phyloP scores from a whole-genome alignment of 1,140 invertebrate genomes.

The Hylaeus anthracinus region DNA sequence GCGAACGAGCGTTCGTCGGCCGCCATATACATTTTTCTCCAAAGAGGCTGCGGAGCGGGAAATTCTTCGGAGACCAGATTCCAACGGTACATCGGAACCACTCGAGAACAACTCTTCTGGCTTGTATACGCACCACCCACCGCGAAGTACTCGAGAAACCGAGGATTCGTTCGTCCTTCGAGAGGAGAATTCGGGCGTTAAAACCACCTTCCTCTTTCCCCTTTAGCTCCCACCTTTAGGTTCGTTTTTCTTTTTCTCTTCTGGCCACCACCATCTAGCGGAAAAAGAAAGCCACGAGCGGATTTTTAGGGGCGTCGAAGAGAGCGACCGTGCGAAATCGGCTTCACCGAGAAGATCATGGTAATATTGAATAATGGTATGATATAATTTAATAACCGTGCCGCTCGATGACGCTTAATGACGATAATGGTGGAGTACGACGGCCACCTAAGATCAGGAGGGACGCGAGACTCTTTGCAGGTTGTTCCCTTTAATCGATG shows the following conservation, averaged over 20 bases:
- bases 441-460: constrained; percentile 43
- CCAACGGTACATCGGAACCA: constrained; percentile 48
- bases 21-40: constrained; percentile 16
- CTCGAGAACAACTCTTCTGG: constrained; percentile 33
- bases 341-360: constrained; percentile 28
- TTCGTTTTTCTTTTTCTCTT: not conserved
- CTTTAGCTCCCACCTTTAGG: not conserved
- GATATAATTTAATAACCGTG: constrained; percentile 55
- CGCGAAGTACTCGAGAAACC: constrained; percentile 38
- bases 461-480: constrained; percentile 13
- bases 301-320: constrained; percentile 14
- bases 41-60: constrained; percentile 14
- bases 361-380: constrained; percentile 50
- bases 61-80: constrained; percentile 42
- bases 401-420: constrained; percentile 49
- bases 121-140: constrained; percentile 50
- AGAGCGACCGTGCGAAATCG: constrained; percentile 43
- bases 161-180: constrained; percentile 42
- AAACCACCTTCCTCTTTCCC: not conserved
- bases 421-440: constrained; percentile 35
- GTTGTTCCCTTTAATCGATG: constrained; percentile 38
- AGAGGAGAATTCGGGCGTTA: constrained; percentile 47
- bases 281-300: not conserved
- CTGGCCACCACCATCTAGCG: not conserved
- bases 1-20: not conserved